Evolutionary conservation across 1,140 invertebrate species (phyloP).

Genomic region (Mactra quadrangularis): DNA sequence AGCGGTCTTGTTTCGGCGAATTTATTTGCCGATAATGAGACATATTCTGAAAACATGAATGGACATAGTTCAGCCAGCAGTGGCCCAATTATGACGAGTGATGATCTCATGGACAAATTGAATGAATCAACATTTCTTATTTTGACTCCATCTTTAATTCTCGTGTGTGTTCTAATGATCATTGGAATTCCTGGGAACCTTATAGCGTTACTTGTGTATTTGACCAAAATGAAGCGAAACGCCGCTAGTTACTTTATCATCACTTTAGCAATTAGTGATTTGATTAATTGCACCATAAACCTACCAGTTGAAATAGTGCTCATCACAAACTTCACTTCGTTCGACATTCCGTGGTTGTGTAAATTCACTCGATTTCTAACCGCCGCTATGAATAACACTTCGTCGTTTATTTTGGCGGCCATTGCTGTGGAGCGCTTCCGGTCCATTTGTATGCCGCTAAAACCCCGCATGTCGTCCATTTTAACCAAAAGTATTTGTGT

Average conservation of each 20-base stretch:
- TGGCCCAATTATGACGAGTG: conserved; percentile 3
- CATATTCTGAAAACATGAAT: no score
- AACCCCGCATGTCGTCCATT: conserved; percentile 10
- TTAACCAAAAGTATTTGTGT: conserved; percentile 33
- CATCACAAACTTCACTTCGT: conserved; percentile 46
- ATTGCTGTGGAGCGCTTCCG: conserved; percentile 56
- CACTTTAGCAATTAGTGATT: conserved; percentile 49
- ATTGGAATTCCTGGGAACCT: conserved; percentile 47
- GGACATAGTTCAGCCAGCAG: no score
- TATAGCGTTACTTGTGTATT: conserved; percentile 42
- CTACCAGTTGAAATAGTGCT: conserved; percentile 41
- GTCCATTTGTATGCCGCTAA: conserved; percentile 53
- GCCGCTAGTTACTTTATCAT: conserved; percentile 55
- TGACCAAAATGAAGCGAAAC: conserved; percentile 56
- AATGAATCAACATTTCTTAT: conserved; percentile 39
- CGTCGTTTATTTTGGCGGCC: conserved; percentile 37
- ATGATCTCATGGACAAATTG: conserved; percentile 18
- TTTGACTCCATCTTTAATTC: conserved; percentile 39
- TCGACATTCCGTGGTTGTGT: conserved; percentile 49
- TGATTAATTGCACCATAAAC: conserved; percentile 44
- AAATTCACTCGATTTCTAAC: conserved; percentile 36
- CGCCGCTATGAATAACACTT: conserved; percentile 57
- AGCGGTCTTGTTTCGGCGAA: no score
- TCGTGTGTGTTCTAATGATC: conserved; percentile 39
- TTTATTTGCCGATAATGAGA: no score